Conservation (phyloP, 2,797 vertebrate genomes). For the Cirrhinus molitorella region DNA sequence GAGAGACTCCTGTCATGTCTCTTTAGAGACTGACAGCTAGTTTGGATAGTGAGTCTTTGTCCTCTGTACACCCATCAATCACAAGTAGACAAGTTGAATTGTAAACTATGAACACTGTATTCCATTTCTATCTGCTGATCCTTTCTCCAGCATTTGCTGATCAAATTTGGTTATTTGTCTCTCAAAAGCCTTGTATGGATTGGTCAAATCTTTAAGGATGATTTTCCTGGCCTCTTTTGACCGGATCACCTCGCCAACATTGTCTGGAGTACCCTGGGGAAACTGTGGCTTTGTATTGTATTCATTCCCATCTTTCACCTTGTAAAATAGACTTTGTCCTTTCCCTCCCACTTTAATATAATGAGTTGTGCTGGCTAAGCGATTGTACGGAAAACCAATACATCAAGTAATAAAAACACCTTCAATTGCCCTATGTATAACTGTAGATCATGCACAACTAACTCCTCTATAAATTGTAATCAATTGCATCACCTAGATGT, state of each 20-base stretch:
- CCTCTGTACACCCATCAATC: background rate
- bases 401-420: constrained; percentile 36
- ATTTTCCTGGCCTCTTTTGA: background rate
- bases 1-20: constrained; percentile 30
- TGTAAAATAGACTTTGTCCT: constrained; percentile 17
- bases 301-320: constrained; percentile 10
- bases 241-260: background rate
- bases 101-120: background rate
- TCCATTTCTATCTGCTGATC: background rate
- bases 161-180: constrained; percentile 2
- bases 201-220: background rate
- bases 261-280: background rate
- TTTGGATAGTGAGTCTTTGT: constrained; percentile 10
- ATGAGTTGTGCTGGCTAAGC: background rate
- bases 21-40: background rate
- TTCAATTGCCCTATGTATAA: background rate
- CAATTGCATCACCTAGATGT: background rate
- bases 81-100: background rate
- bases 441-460: constrained; percentile 6
- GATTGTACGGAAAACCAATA: constrained; percentile 12
- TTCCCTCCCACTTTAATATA: constrained; percentile 11
- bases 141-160: constrained; percentile 1
- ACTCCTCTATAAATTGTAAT: constrained; percentile 37
- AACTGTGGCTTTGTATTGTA: constrained; percentile 15
- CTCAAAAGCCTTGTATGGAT: constrained; percentile 25